Percentiles rank a stretch among this genome's conserved stretches.
phyloP scores from a whole-genome alignment of 2,113 vertebrate species.

The Isurus oxyrinchus region DNA sequence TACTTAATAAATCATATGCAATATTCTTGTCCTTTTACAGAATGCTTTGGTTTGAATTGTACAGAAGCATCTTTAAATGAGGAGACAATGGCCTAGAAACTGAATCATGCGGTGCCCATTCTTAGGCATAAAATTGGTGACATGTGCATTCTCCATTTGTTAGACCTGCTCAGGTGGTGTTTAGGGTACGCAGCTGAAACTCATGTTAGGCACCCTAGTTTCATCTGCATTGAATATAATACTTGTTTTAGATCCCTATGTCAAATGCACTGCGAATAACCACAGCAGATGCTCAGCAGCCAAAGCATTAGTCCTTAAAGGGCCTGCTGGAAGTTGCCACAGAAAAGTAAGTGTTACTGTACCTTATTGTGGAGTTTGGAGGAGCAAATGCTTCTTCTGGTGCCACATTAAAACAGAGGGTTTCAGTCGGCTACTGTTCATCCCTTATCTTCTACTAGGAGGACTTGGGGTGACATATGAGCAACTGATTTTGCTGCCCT shows the following conservation, averaged over 20 bases:
- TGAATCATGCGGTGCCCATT: neutral
- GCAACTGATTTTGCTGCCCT: neutral
- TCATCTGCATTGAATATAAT: neutral
- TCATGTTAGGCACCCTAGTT: neutral
- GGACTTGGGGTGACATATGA: neutral
- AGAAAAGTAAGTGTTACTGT: neutral
- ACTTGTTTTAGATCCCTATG: neutral
- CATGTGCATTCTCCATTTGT: too few species aligned
- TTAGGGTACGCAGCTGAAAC: neutral
- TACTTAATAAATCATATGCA: neutral
- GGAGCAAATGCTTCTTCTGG: neutral
- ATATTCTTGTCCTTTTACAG: neutral
- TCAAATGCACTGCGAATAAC: neutral
- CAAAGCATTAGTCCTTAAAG: neutral
- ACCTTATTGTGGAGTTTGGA: neutral
- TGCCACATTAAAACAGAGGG: neutral
- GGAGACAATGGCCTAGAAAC: neutral
- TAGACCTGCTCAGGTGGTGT: neutral
- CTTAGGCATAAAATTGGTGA: neutral
- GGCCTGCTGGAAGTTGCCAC: neutral
- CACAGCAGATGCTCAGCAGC: neutral
- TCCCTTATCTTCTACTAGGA: neutral
- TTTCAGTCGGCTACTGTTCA: neutral
- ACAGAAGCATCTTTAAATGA: neutral
- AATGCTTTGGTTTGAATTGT: neutral